Evolutionary conservation across 64 coral and sea anemone species (phyloP), one percentile per base, ranked within the genome.

Genomic region (Porites australiensis): DNA sequence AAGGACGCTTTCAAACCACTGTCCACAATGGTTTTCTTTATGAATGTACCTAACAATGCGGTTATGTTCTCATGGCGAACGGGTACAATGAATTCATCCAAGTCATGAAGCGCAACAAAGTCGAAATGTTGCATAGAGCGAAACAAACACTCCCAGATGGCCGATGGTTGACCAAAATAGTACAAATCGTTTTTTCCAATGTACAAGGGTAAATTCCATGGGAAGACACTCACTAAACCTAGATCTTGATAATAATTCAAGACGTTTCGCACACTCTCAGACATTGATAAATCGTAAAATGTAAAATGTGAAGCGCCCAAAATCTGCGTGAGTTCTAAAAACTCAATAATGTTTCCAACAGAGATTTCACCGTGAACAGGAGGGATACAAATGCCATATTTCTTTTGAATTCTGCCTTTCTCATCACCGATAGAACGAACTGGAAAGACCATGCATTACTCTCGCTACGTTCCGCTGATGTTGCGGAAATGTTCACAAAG

Each of bases 1-100:
- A 27, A 87, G 65, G 3, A 87, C 82, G 62, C 82, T 87, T 44
- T 93, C 57, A 70, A 93, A 93, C 9, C 91, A 93, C 50, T 93
- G 91, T 4, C 82, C 91, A 49, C 82, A 93, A n/a, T 87, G 82
- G 1, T 61, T 15, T n/a, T 75, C 15, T 60, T 63, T 50, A 46
- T 93, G 91, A 61, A 87, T 86, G 20, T 53, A n/a, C 16, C 20
- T 6, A 93, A 74, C 8, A 93, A 22, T 18, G 48, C 19, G 48
- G 19, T 64, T 8, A 93, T 76, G 48, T 83, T 86, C 6, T 65
- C n/a, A 53, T 87, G 81, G 21, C 27, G 44, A 8, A 93, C 45
- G 13, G 91, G 91, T 5, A 93, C 91, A n/a, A 93, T 87, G 77
- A 87, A 93, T 73, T 93, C 91, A 27, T 93, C 91, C 58, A 93